A percentile compares a stretch with the other conserved stretches of the same genome.
phyloP scores from a whole-genome alignment of 2,888 invertebrate species.

The Synanthedon myopaeformis region DNA sequence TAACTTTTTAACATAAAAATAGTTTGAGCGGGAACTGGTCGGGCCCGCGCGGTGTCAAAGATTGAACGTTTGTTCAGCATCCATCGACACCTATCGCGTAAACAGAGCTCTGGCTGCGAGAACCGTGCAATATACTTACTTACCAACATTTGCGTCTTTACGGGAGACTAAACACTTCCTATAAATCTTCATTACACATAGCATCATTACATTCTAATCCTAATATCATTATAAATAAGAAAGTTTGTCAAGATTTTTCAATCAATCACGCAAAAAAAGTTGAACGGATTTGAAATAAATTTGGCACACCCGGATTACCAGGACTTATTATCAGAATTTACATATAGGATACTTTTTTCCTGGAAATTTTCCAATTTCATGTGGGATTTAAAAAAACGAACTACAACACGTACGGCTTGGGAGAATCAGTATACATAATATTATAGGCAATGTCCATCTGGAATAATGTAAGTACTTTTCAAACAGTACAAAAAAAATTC shows the following conservation, averaged over 20 bases:
- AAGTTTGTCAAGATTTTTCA: background rate
- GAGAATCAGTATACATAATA: no score
- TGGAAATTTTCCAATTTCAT: no score
- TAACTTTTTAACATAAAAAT: conserved; percentile 26
- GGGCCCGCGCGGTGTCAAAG: conserved; percentile 53
- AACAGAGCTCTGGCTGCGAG: conserved; percentile 35
- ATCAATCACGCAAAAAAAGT: background rate
- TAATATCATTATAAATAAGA: background rate
- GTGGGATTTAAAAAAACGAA: no score
- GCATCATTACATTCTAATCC: background rate
- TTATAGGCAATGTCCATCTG: no score
- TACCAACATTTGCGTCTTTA: conserved; percentile 48
- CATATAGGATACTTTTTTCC: no score
- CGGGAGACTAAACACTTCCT: conserved; percentile 23
- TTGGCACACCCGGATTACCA: no score
- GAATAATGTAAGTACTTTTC: background rate
- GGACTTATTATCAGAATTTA: no score
- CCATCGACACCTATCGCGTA: conserved; percentile 31
- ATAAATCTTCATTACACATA: background rate
- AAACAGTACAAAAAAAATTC: background rate
- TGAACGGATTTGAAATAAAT: no score
- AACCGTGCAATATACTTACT: conserved; percentile 12
- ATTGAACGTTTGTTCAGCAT: conserved; percentile 18
- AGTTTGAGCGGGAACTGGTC: conserved; percentile 27
- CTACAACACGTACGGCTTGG: no score